Conservation (phyloP, 2,888 invertebrate genomes). For the Ceratothoa steindachneri region DNA sequence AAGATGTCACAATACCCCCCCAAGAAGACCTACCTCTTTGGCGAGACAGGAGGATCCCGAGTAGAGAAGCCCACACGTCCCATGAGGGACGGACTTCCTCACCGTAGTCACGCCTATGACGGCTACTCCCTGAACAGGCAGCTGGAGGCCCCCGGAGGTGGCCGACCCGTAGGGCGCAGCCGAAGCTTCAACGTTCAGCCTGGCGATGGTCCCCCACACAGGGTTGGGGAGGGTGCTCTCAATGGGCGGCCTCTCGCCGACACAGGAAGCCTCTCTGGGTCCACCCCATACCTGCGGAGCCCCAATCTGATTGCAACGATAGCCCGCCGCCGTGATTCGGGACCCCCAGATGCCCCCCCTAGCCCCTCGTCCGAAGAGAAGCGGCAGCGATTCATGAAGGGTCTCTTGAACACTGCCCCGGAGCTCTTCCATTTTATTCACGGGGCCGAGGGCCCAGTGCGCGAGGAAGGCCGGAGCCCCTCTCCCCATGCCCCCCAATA, state of each 20-base stretch:
- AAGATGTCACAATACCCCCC: constrained; percentile 32
- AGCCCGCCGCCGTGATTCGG: constrained; percentile 35
- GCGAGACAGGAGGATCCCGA: constrained; percentile 4
- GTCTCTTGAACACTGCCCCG: constrained; percentile 43
- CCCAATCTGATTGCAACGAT: constrained; percentile 47
- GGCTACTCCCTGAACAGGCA: background rate
- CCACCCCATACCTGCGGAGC: constrained; percentile 37
- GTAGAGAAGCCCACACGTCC: background rate
- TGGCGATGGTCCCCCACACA: constrained; percentile 2
- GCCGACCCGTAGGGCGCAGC: constrained; percentile 30
- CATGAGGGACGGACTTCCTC: background rate
- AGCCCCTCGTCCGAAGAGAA: constrained; percentile 17
- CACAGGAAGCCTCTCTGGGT: constrained; percentile 28
- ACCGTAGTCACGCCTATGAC: no score
- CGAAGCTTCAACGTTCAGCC: constrained; percentile 43
- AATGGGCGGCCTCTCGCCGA: constrained; percentile 1
- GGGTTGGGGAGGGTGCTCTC: background rate
- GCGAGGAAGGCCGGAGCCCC: background rate
- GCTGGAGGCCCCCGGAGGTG: background rate
- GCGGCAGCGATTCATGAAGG: constrained; percentile 42
- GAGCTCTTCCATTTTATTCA: constrained; percentile 46
- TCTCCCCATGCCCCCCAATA: constrained; percentile 15
- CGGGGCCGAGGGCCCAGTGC: constrained; percentile 23
- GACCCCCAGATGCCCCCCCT: constrained; percentile 6
- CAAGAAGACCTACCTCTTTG: constrained; percentile 44